Percentiles rank a stretch among this genome's conserved stretches.
phyloP scores from a whole-genome alignment of 2,113 vertebrate species.

The Boleophthalmus pectinirostris region DNA sequence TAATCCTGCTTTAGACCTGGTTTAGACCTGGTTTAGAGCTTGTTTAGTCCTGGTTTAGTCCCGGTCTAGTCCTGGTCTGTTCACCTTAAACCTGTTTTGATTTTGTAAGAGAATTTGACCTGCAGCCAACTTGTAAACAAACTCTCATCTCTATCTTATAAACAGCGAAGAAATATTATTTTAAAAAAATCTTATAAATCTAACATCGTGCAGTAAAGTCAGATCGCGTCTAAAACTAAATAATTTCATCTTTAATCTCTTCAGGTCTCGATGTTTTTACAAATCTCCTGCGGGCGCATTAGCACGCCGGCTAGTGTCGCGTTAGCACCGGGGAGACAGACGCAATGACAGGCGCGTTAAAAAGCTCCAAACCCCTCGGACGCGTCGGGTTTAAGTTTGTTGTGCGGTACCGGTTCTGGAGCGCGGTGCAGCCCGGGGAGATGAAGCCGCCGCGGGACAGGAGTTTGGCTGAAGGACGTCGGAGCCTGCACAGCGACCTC shows the following conservation, averaged over 20 bases:
- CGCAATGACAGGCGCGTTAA: neutral
- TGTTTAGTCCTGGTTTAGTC: too few relatives aligned
- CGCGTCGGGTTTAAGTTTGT: neutral
- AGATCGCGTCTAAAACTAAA: neutral
- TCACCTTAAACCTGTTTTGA: too few relatives aligned
- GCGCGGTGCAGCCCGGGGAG: conserved; percentile 59
- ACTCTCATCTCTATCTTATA: neutral
- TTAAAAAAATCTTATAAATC: neutral
- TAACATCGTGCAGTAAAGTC: neutral
- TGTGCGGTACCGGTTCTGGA: conserved; percentile 72
- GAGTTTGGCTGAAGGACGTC: conserved; percentile 79
- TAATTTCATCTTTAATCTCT: too few relatives aligned
- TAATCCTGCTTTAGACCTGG: too few relatives aligned
- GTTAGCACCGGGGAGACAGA: conserved; percentile 4
- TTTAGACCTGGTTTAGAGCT: too few relatives aligned
- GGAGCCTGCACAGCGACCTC: conserved; percentile 75
- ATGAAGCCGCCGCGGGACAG: conserved; percentile 60
- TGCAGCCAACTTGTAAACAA: neutral
- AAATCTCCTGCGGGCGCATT: neutral
- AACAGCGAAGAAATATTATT: neutral
- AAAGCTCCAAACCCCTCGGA: rapidly evolving
- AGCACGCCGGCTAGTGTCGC: conserved; percentile 44
- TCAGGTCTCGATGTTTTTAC: neutral
- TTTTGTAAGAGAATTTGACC: neutral
- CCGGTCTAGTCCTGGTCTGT: too few relatives aligned